Percentiles rank a stretch among this genome's conserved stretches.
phyloP scores from a whole-genome alignment of 2,113 vertebrate genomes.

The Tricholaema leucomelas region DNA sequence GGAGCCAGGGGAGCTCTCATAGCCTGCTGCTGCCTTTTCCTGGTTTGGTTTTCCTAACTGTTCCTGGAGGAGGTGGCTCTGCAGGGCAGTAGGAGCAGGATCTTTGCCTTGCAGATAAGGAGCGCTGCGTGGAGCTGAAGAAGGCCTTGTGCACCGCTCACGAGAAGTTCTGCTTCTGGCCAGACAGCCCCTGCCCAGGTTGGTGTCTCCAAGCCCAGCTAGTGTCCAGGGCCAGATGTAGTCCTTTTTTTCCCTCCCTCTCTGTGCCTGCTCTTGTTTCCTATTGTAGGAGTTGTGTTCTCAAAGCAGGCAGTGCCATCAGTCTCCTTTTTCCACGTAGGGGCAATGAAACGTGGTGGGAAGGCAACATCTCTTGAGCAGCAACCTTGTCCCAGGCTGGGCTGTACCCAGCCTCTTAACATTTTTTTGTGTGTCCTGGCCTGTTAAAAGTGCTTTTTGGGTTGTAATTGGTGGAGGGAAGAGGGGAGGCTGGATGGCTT shows the following conservation, averaged over 20 bases:
- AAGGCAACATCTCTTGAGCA: background rate
- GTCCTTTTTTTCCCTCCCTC: background rate
- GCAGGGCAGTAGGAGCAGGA: accelerated
- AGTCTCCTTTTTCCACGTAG: background rate
- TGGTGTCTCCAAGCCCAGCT: background rate
- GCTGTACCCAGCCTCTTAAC: background rate
- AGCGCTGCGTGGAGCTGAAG: constrained; percentile 84
- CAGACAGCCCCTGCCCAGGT: constrained; percentile 95
- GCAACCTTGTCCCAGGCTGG: background rate
- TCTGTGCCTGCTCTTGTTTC: background rate
- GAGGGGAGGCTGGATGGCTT: background rate
- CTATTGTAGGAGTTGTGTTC: background rate
- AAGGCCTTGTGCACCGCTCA: constrained; percentile 86
- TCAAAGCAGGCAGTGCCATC: background rate
- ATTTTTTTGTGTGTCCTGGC: background rate
- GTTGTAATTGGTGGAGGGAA: background rate
- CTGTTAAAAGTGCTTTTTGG: background rate
- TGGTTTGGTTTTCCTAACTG: accelerated
- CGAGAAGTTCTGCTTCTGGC: constrained; percentile 97
- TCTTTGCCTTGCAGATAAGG: constrained; percentile 81
- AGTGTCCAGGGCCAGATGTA: accelerated
- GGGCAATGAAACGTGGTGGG: accelerated
- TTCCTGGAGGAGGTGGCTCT: background rate
- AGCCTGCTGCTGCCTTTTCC: background rate
- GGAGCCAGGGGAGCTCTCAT: background rate